A percentile compares a stretch with the other conserved stretches of the same genome.
Evolutionary conservation across 2,888 invertebrate species (phyloP).

Genomic region (Thera obeliscata): DNA sequence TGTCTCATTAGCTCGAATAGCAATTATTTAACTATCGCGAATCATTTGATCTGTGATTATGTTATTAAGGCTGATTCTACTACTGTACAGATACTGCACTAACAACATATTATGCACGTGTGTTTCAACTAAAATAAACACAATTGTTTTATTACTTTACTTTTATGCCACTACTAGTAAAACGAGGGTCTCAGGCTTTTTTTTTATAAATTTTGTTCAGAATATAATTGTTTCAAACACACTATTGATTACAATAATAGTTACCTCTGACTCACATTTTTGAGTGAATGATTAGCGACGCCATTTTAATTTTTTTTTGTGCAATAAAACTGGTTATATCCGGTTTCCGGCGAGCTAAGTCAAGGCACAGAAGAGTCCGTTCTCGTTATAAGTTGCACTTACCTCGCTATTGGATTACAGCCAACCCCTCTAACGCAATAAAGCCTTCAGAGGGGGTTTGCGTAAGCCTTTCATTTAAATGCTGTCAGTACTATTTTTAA

Average conservation of each 20-base stretch:
- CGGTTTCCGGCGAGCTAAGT: background rate
- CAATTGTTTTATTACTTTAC: too few relatives aligned
- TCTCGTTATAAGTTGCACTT: conserved; percentile 26
- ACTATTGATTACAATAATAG: too few relatives aligned
- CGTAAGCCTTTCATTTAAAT: conserved; percentile 22
- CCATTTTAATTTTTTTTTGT: background rate
- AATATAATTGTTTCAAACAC: too few relatives aligned
- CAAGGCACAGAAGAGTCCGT: background rate
- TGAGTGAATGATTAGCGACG: background rate
- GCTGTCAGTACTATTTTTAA: conserved; percentile 7
- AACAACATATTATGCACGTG: too few relatives aligned
- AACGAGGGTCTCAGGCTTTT: too few relatives aligned
- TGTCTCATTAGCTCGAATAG: conserved; percentile 17
- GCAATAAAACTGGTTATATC: too few relatives aligned
- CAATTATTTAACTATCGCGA: conserved; percentile 9
- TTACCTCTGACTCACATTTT: too few relatives aligned
- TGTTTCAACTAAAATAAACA: conserved; percentile 7
- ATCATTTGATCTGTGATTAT: conserved; percentile 14
- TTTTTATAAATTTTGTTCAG: too few relatives aligned
- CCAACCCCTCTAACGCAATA: conserved; percentile 23
- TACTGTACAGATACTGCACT: background rate
- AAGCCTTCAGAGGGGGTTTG: conserved; percentile 18
- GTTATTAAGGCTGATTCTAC: conserved; percentile 3
- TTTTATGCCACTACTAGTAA: too few relatives aligned
- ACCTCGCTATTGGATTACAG: conserved; percentile 24